A percentile compares a stretch with the other conserved stretches of the same genome.
phyloP scores from a whole-genome alignment of 2,797 vertebrate genomes.

The Orientallactaga sibirica region DNA sequence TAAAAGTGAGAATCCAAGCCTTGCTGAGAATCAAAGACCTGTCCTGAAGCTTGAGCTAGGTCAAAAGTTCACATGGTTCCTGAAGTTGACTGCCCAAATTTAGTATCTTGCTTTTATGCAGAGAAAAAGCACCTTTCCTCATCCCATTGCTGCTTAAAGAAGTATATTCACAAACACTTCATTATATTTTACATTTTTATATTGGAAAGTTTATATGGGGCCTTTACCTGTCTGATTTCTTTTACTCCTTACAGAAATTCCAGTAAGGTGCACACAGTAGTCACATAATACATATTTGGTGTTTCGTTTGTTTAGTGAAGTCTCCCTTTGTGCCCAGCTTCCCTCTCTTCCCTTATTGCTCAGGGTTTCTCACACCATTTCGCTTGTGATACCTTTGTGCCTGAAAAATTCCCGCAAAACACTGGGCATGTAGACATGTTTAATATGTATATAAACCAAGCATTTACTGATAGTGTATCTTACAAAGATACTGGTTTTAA shows the following conservation, averaged over 20 bases:
- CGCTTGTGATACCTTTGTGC: not conserved
- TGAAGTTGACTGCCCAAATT: constrained; percentile 21
- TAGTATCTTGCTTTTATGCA: constrained; percentile 60
- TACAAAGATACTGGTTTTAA: not conserved
- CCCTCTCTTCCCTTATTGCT: not conserved
- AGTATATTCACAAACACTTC: not conserved
- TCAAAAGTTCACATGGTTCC: constrained; percentile 27
- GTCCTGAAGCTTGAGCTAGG: not conserved
- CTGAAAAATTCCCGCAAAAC: not conserved
- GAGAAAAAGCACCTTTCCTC: constrained; percentile 25
- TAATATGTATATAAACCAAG: not conserved
- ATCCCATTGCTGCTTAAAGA: not conserved
- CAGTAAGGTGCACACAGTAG: not conserved
- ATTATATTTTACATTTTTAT: not conserved
- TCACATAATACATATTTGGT: not conserved
- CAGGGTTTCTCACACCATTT: not conserved
- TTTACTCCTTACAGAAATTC: constrained; percentile 16
- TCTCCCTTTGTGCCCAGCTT: not conserved
- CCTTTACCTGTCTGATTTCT: constrained; percentile 37
- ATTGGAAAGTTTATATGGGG: not conserved
- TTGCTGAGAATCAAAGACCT: constrained; percentile 47
- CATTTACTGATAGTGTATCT: not conserved
- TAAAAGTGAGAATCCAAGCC: constrained; percentile 63
- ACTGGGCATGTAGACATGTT: not conserved
- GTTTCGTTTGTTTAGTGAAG: constrained; percentile 41